Evolutionary conservation across 2,797 vertebrate genomes (phyloP).

Genomic region (Sorex maritimensis): DNA sequence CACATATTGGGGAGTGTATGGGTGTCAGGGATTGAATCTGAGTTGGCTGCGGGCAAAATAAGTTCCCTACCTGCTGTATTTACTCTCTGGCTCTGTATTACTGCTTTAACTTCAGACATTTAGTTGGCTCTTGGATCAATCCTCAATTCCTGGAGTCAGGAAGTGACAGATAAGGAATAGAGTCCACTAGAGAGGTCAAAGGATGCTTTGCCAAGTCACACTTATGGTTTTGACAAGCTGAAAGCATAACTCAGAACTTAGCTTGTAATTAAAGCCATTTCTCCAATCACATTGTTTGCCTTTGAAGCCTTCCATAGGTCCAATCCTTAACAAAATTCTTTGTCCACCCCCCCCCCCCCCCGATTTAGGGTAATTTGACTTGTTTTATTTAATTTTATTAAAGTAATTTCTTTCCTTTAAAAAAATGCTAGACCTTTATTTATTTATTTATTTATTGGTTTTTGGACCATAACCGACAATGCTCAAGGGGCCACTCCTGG

Average conservation of each 20-base stretch:
- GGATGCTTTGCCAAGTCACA: slow-evolving; percentile 21
- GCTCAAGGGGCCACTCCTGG: too few species aligned
- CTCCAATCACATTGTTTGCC: slow-evolving; percentile 44
- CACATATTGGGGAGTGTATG: too few species aligned
- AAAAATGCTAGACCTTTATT: slow-evolving; percentile 10
- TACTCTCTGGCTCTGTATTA: background rate
- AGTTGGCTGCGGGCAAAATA: too few species aligned
- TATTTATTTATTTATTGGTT: too few species aligned
- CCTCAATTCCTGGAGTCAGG: background rate
- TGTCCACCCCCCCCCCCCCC: background rate
- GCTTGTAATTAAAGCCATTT: slow-evolving; percentile 1
- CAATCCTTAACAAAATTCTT: slow-evolving; percentile 57
- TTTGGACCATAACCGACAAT: too few species aligned
- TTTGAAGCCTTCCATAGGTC: slow-evolving; percentile 45
- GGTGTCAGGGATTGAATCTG: too few species aligned
- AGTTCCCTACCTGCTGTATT: too few species aligned
- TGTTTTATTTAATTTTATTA: slow-evolving; percentile 55
- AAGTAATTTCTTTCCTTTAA: slow-evolving; percentile 16
- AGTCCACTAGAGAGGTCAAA: slow-evolving; percentile 35
- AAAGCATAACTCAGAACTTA: background rate
- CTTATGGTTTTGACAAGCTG: slow-evolving; percentile 54
- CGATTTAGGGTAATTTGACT: slow-evolving; percentile 31
- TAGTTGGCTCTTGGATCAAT: slow-evolving; percentile 13
- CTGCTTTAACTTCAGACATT: slow-evolving; percentile 39
- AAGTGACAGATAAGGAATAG: slow-evolving; percentile 30